Evolutionary conservation across 1,140 invertebrate species (phyloP), one percentile per base, ranked within the genome.

Genomic region (Lanistes nyassanus): DNA sequence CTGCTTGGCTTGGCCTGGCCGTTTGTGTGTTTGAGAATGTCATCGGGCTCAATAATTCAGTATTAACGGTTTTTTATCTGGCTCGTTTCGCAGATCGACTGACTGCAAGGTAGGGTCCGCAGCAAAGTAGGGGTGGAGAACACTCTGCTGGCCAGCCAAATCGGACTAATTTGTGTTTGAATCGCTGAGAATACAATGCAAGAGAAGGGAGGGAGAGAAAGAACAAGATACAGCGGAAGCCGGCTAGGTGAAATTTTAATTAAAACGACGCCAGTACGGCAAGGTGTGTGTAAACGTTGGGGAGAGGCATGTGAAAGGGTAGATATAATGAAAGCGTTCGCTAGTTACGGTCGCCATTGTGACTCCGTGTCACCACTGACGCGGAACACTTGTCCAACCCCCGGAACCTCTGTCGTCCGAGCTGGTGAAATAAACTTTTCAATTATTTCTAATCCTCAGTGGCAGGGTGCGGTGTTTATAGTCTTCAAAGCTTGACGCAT

Each of bases 41-140:
- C 68, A 70, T 51, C 68, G 26, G 29, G 51, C 68, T 70, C 55
- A 70, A 70, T 70, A 70, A 70, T 70, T 70, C 68, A 70, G 68
- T 36, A 55, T 70, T 70, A 70, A 70, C 68, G 68, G 68, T 51
- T 70, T n/a, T 70, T 56, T 34, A 56, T 51, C 26, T 51, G 36
- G 47, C 31, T 31, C 29, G 53, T 70, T 70, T 31, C 68, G 9
- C 68, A 70, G 55, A 70, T 55, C 53, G 68, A 36, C 26, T 31
- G 26, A n/a, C n/a, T n/a, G 37, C 42, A 21, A 51, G 42, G 51
- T 34, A 53, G 19, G 29, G 26, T 19, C 26, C 5, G 19, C 16
- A 42, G 29, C 19, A 31, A 34, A 55, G 47, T 2, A n/a, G 21
- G 42, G 68, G 42, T 36, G 47, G 36, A 6, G 31, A 42, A 23